These are phyloP conservation scores for Daktulosphaira vitifoliae DNA, from an alignment of 1,140 invertebrate genomes.

Conservation along the genomic window DNA sequence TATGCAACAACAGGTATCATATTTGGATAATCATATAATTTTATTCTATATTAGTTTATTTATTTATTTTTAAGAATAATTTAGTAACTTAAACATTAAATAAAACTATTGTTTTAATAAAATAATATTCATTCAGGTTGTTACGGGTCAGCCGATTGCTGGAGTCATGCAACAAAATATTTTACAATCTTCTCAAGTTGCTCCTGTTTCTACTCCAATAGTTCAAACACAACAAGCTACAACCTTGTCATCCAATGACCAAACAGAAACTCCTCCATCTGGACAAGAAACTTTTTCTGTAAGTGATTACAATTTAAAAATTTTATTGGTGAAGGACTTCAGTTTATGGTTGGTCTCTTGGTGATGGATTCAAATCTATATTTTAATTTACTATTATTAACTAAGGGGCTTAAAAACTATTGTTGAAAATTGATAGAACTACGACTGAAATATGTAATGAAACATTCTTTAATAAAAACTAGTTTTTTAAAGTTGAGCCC, in stretches of 20 bases:
- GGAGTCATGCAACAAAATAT: constrained; percentile 15
- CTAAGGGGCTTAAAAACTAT: no score
- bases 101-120: no score
- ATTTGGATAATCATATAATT: background rate
- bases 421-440: no score
- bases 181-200: constrained; percentile 39
- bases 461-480: no score
- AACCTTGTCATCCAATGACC: constrained; percentile 18
- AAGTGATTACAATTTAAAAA: background rate
- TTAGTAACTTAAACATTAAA: background rate
- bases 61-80: background rate
- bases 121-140: constrained; percentile 24
- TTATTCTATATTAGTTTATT: no score
- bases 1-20: constrained; percentile 29
- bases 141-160: constrained; percentile 35
- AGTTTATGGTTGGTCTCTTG: no score
- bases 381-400: no score
- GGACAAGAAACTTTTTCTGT: constrained; percentile 37
- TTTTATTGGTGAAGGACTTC: constrained; percentile 10
- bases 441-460: no score
- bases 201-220: constrained; percentile 11
- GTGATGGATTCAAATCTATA: no score
- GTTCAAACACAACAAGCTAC: constrained; percentile 33
- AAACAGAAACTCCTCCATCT: constrained; percentile 33
- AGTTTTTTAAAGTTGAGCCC: no score